Evolutionary conservation across 2,888 invertebrate species (phyloP).

Genomic region (Ariolimax columbianus): DNA sequence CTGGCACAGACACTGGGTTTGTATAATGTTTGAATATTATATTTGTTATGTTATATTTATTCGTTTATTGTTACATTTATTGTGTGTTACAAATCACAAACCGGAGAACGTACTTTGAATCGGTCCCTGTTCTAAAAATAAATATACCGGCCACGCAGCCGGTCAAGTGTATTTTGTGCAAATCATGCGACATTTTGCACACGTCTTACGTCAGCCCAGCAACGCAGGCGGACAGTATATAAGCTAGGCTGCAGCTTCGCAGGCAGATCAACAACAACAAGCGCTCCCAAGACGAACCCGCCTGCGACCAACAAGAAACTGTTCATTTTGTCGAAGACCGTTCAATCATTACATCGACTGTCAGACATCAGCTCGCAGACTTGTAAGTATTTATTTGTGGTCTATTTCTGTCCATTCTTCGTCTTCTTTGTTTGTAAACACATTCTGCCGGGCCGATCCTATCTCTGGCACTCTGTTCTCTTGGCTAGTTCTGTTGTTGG

Average conservation of each 20-base stretch:
- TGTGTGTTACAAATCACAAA: too few relatives aligned
- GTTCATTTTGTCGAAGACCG: neutral
- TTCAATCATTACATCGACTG: neutral
- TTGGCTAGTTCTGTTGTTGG: too few relatives aligned
- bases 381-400: constrained; percentile 7
- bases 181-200: constrained; percentile 48
- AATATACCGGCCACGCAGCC: constrained; percentile 40
- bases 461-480: too few relatives aligned
- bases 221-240: constrained; percentile 45
- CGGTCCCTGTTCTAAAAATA: constrained; percentile 3
- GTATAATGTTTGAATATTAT: too few relatives aligned
- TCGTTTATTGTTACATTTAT: too few relatives aligned
- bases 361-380: neutral
- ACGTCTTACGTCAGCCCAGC: constrained; percentile 26
- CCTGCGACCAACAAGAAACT: too few relatives aligned
- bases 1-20: too few relatives aligned
- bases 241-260: constrained; percentile 39
- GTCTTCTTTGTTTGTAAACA: too few relatives aligned
- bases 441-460: too few relatives aligned
- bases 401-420: too few relatives aligned
- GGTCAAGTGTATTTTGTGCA: neutral
- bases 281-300: neutral
- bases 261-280: constrained; percentile 14
- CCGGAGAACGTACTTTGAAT: constrained; percentile 9
- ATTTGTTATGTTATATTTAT: too few relatives aligned